Evolutionary conservation across 2,797 vertebrate species (phyloP).

Genomic region (Parambassis ranga): DNA sequence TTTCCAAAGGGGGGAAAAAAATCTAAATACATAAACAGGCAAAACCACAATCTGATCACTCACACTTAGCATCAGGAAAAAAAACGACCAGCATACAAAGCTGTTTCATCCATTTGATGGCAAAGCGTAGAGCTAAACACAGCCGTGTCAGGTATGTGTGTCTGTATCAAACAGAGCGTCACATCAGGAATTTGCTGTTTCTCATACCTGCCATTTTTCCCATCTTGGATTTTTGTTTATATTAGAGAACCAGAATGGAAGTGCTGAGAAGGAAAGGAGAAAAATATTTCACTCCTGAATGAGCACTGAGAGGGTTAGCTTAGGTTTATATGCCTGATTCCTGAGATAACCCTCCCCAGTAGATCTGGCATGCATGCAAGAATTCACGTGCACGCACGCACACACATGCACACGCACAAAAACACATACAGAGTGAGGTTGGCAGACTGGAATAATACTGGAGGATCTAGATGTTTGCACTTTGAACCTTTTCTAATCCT

Average conservation of each 20-base stretch:
- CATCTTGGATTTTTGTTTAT: constrained; percentile 67
- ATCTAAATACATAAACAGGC: constrained; percentile 52
- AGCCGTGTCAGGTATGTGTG: constrained; percentile 17
- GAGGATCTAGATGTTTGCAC: constrained; percentile 76
- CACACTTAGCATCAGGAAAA: constrained; percentile 47
- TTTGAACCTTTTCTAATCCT: constrained; percentile 79
- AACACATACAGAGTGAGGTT: constrained; percentile 56
- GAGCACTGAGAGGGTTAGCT: constrained; percentile 74
- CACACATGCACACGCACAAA: constrained; percentile 19
- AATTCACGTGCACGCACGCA: constrained; percentile 33
- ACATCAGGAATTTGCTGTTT: constrained; percentile 57
- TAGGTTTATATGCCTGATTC: constrained; percentile 75
- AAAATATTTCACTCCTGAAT: constrained; percentile 78
- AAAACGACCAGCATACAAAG: constrained; percentile 14
- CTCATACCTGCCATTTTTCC: constrained; percentile 45
- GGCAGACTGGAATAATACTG: constrained; percentile 78
- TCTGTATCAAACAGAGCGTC: constrained; percentile 54
- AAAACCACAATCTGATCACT: constrained; percentile 43
- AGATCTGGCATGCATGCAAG: constrained; percentile 60
- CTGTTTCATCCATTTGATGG: constrained; percentile 41
- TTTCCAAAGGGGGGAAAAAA: constrained; percentile 7
- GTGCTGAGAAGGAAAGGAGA: constrained; percentile 43
- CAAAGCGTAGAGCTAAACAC: constrained; percentile 36
- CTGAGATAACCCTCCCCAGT: constrained; percentile 71
- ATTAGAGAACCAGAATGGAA: constrained; percentile 47